Conservation (phyloP, 2,113 vertebrate species). For the Pampusana beccarii region DNA sequence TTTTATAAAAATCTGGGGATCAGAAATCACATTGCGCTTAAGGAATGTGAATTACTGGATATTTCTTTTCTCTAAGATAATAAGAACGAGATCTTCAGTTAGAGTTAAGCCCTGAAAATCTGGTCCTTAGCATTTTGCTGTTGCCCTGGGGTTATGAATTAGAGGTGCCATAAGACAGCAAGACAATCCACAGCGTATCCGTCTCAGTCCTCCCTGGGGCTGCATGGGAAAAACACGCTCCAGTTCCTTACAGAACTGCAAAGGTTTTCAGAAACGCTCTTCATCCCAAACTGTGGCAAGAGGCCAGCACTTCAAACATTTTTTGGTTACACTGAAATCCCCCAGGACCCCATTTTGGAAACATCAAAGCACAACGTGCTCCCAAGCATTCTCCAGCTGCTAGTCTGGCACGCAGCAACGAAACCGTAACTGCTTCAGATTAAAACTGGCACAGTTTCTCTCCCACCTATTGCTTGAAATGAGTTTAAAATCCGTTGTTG, state of each 20-base stretch:
- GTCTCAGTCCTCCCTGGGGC: neutral
- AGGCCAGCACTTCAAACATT: conserved; percentile 53
- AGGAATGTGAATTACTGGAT: neutral
- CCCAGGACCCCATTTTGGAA: conserved; percentile 4
- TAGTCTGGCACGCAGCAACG: conserved; percentile 15
- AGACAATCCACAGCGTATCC: neutral
- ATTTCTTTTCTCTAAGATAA: neutral
- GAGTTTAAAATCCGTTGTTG: neutral
- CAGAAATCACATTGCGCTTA: neutral
- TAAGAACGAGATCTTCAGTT: neutral
- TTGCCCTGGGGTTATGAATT: neutral
- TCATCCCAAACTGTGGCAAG: conserved; percentile 1
- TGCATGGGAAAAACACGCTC: neutral
- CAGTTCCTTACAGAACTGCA: neutral
- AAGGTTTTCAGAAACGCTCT: conserved; percentile 26
- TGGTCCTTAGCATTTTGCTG: neutral
- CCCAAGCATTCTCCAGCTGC: conserved; percentile 46
- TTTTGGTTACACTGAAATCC: conserved; percentile 46
- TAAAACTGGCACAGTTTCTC: neutral
- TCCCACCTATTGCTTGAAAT: conserved; percentile 21
- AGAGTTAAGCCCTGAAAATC: neutral
- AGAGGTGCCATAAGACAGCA: neutral
- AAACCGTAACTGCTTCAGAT: neutral
- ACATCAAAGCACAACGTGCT: conserved; percentile 37
- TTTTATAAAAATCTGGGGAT: neutral